Base-by-base conservation (phyloP, 2,113 vertebrate genomes). In the Camarhynchus parvulus region DNA sequence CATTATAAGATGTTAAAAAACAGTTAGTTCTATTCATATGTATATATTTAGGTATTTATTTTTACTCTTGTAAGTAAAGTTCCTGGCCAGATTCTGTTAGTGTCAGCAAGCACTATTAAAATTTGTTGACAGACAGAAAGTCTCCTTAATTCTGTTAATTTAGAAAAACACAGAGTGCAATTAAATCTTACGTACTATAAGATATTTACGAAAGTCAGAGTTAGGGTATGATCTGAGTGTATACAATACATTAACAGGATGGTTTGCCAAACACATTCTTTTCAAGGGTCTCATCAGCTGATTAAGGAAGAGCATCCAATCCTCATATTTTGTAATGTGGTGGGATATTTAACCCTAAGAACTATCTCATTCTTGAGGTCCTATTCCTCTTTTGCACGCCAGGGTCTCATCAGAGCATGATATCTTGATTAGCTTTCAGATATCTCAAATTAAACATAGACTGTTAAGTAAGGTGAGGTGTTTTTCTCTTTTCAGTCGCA, bases 241-340 rank as follows among this genome's bases (percentile, higher is more conserved):
- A 47, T 24, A 19, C 0, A 0, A 3, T 28, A 42, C 2, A 23
- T 17, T 25, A 78, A 28, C 8, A 56, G 5, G 7, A 44, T 24
- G 4, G 2, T 64, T 74, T 66, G 15, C 27, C 39, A 23, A 84
- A 42, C 0, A 5, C 4, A 19, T 50, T 46, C 4, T 46, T 6
- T 52, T 62, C 41, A 58, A 56, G 64, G 12, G 11, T 19, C 11
- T 67, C 16, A 74, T 11, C 12, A 37, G 15, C 14, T 46, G 13
- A 68, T 5, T 37, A 15, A 46, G 31, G 67, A 85, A 41, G 7
- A 63, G 2, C 6, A 88, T 41, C 3, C 4, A 7, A 5, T 1
- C 8, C 2, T 39, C 13, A n/a, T 39, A 52, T n/a, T 87, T 62
- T 56, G 6, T 35, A 41, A 28, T 25, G 5, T n/a, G 18, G 11